Conservation (phyloP, 2,797 vertebrate genomes). For the Zenarchopterus dispar region DNA sequence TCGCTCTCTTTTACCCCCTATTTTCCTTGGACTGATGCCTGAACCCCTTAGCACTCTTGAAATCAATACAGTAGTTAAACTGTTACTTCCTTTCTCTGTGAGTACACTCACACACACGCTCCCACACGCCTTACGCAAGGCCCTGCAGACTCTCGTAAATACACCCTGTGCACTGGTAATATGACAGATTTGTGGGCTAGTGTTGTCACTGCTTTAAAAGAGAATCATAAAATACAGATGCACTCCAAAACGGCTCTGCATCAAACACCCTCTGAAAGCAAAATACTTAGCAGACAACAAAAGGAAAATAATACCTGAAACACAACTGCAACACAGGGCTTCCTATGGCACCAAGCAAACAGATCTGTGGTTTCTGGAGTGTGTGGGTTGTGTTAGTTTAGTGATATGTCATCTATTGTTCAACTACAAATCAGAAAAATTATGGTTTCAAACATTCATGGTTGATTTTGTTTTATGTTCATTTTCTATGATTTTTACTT, state of each 20-base stretch:
- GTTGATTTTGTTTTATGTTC: no score
- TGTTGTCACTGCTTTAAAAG: slow-evolving; percentile 60
- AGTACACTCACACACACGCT: slow-evolving; percentile 41
- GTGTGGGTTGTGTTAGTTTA: not conserved
- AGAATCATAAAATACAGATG: slow-evolving; percentile 59
- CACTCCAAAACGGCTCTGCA: slow-evolving; percentile 28
- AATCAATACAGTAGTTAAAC: slow-evolving; percentile 84
- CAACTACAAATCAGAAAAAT: no score
- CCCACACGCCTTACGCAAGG: slow-evolving; percentile 48
- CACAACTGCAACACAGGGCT: slow-evolving; percentile 12
- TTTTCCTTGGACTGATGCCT: slow-evolving; percentile 70
- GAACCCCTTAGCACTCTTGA: slow-evolving; percentile 73
- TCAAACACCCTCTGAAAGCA: slow-evolving; percentile 37
- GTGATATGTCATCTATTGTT: no score
- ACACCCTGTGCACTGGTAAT: slow-evolving; percentile 68
- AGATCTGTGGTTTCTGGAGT: slow-evolving; percentile 8
- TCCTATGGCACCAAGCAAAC: slow-evolving; percentile 3
- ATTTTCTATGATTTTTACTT: no score
- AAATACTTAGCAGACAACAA: slow-evolving; percentile 31
- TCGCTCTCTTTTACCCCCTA: slow-evolving; percentile 65
- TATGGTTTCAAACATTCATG: no score
- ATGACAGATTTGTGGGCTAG: slow-evolving; percentile 70
- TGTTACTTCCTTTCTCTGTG: slow-evolving; percentile 71
- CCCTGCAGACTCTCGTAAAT: slow-evolving; percentile 66
- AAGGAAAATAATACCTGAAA: slow-evolving; percentile 20